Conservation (phyloP, 1,140 invertebrate genomes). For the Camponotus pennsylvanicus region DNA sequence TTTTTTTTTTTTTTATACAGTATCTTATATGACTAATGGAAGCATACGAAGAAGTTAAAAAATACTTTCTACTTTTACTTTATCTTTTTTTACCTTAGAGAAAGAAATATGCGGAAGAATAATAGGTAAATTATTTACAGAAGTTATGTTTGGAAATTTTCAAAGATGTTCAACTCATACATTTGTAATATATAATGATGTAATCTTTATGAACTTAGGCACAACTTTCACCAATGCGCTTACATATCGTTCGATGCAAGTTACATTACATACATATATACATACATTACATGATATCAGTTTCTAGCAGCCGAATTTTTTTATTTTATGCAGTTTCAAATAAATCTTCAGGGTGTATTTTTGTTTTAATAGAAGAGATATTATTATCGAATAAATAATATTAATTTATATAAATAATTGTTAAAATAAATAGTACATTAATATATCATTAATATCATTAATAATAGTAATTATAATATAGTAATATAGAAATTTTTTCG, state of each 20-base stretch:
- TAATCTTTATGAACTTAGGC: neutral
- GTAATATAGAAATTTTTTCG: too few relatives aligned
- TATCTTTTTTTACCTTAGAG: neutral
- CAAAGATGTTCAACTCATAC: constrained; percentile 14
- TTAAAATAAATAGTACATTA: too few relatives aligned
- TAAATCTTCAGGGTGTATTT: too few relatives aligned
- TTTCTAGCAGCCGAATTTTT: neutral
- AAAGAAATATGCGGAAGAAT: constrained; percentile 1
- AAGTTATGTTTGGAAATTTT: constrained; percentile 23
- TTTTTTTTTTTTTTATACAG: too few relatives aligned
- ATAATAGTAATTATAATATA: too few relatives aligned
- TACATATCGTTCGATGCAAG: neutral
- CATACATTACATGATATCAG: neutral
- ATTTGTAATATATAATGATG: neutral
- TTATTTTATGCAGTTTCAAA: neutral
- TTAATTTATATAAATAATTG: too few relatives aligned
- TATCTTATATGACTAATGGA: neutral
- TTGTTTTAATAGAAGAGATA: too few relatives aligned
- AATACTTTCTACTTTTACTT: neutral
- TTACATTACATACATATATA: neutral
- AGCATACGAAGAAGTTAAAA: neutral
- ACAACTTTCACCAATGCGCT: constrained; percentile 63
- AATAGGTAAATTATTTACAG: neutral
- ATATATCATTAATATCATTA: too few relatives aligned
- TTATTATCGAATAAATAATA: too few relatives aligned